Evolutionary conservation across 2,113 vertebrate genomes (phyloP).

Genomic region (Xenotilapia caudafasciata): DNA sequence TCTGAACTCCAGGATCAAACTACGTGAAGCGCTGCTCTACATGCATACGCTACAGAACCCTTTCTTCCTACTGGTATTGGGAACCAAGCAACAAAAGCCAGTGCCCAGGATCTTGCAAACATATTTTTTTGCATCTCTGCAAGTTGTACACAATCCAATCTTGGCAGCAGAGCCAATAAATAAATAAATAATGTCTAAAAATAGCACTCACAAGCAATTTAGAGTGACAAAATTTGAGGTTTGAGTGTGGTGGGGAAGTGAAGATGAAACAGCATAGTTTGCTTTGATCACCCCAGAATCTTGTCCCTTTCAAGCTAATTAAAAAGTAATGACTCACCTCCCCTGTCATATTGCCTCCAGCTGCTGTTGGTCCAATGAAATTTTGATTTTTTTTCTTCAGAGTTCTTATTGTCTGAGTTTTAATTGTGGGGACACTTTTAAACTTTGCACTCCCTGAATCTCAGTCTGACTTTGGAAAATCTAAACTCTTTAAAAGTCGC

Average conservation of each 20-base stretch:
- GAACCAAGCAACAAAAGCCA: neutral
- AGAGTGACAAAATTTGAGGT: neutral
- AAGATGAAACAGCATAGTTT: neutral
- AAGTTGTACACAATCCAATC: neutral
- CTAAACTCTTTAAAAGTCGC: neutral
- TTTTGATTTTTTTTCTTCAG: neutral
- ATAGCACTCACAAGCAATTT: neutral
- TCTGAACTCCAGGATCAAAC: neutral
- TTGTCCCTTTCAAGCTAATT: neutral
- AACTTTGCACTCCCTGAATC: neutral
- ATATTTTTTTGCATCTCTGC: neutral
- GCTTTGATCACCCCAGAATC: slow-evolving; percentile 3
- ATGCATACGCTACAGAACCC: neutral
- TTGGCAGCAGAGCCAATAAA: neutral
- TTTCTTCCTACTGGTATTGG: neutral
- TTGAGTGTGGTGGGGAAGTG: neutral
- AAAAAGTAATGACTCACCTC: neutral
- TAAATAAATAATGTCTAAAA: neutral
- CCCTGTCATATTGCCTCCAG: neutral
- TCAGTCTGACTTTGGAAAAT: neutral
- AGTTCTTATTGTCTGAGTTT: neutral
- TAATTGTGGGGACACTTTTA: neutral
- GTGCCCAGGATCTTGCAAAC: neutral
- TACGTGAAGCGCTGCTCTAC: neutral
- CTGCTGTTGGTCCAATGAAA: neutral